Base-by-base conservation (phyloP, 2,797 vertebrate species). In the Masticophis lateralis region DNA sequence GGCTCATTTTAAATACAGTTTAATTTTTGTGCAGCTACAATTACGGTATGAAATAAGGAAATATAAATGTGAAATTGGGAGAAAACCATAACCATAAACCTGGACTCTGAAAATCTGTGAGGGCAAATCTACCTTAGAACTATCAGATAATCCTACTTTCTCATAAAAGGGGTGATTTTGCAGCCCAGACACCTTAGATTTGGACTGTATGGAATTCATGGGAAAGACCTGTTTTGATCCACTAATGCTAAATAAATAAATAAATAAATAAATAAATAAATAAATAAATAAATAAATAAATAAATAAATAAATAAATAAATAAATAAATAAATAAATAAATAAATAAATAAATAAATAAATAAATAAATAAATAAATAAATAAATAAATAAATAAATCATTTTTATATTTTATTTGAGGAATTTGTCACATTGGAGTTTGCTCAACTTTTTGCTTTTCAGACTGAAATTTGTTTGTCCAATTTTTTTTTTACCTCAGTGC, bases 1-100 rank as follows among this genome's bases (percentile, higher is more conserved):
- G 1, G 53, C 55, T 93, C 13, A 20, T 90, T 95, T 93, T 95
- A 90, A 32, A 51, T 92, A 20, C 83, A 93, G 93, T 28, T 93
- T 95, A 95, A 94, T 92, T 91, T 87, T 83, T 93, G 25, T 11
- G 57, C 74, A 12, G 37, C 90, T 93, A 92, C 32, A 14, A 91
- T 92, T 91, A 94, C 94, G 92, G 87, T 86, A 89, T 47, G 96
- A 94, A 96, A 87, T 0, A 83, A 93, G 83, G 94, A 91, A 91
- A 89, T 20, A 32, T 88, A 57, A 60, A 95, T 91, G 13, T 47
- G n/a, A 0, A 94, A 22, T 0, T 69, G 95, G 91, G 83, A 93
- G 83, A 53, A 92, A 93, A 25, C 32, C 93, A 87, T 55, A 74
- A 94, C 89, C 47, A 91, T 83, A 95, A 96, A 91, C 13, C 3